phyloP scores from a whole-genome alignment of 92 coral and sea anemone species.

The Bergia sp. region DNA sequence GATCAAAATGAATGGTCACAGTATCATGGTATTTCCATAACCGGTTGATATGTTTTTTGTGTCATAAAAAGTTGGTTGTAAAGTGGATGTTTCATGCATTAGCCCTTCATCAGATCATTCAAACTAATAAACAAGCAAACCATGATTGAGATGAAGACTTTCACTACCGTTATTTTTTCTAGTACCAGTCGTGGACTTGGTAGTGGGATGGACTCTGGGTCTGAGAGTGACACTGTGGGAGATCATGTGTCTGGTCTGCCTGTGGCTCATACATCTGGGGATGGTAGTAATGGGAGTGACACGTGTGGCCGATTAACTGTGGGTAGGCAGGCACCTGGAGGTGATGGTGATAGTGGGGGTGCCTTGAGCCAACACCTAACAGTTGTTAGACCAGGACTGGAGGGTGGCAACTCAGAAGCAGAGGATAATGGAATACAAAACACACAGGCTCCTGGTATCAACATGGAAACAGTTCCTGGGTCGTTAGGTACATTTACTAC shows the following conservation, averaged over 20 bases:
- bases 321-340: conserved; percentile 39
- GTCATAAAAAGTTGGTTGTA: no score
- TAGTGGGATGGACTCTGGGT: conserved; percentile 89
- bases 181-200: conserved; percentile 82
- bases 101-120: no score
- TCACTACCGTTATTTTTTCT: background rate
- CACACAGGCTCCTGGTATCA: conserved; percentile 42
- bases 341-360: conserved; percentile 60
- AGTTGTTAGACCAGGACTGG: conserved; percentile 81
- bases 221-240: conserved; percentile 62
- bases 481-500: conserved; percentile 45
- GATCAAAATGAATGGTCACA: no score
- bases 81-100: no score
- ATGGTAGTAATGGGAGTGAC: conserved; percentile 68
- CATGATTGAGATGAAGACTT: background rate
- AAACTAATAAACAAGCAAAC: background rate
- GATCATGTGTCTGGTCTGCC: conserved; percentile 45
- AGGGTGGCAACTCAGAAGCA: conserved; percentile 89
- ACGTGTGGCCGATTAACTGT: background rate
- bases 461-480: conserved; percentile 44
- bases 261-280: conserved; percentile 62
- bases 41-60: no score
- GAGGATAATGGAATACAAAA: conserved; percentile 60
- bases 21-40: no score
- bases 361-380: conserved; percentile 26